These are phyloP conservation scores for Gila orcuttii DNA, from an alignment of 2,113 vertebrate genomes.

Conservation along the genomic window DNA sequence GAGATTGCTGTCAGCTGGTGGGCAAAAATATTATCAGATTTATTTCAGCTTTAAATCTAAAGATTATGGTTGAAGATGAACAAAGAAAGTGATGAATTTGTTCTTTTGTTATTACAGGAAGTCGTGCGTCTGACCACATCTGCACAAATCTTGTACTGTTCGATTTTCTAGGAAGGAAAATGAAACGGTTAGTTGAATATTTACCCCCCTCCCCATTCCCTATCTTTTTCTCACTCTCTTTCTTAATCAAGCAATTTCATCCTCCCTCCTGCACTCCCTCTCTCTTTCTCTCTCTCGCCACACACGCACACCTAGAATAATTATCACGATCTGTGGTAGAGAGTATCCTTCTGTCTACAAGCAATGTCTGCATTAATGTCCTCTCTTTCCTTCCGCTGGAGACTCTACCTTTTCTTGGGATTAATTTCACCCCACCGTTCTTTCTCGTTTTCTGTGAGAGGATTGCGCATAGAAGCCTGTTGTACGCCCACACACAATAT, in stretches of 20 bases:
- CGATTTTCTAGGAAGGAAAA: neutral
- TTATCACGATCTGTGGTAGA: conserved; percentile 74
- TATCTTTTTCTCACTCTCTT: neutral
- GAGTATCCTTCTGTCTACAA: conserved; percentile 64
- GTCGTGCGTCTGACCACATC: neutral
- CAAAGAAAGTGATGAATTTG: neutral
- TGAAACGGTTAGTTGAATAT: neutral
- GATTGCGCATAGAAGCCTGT: conserved; percentile 75
- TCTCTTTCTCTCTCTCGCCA: neutral
- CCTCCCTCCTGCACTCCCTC: conserved; percentile 31
- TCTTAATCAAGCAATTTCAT: conserved; percentile 37
- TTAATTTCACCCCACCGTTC: conserved; percentile 70
- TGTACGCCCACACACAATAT: conserved; percentile 65
- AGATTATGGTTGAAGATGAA: conserved; percentile 22
- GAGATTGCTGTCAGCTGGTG: conserved; percentile 42
- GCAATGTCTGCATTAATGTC: conserved; percentile 72
- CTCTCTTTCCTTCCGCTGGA: conserved; percentile 58
- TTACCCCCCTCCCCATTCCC: neutral
- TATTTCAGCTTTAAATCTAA: conserved; percentile 31
- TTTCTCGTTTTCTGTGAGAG: conserved; percentile 69
- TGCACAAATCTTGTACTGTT: neutral
- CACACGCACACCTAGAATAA: conserved; percentile 80
- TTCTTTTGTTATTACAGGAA: neutral
- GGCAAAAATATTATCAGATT: conserved; percentile 52
- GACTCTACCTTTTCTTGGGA: conserved; percentile 69